Conservation (phyloP, 2,113 vertebrate species). For the Otus sunia region DNA sequence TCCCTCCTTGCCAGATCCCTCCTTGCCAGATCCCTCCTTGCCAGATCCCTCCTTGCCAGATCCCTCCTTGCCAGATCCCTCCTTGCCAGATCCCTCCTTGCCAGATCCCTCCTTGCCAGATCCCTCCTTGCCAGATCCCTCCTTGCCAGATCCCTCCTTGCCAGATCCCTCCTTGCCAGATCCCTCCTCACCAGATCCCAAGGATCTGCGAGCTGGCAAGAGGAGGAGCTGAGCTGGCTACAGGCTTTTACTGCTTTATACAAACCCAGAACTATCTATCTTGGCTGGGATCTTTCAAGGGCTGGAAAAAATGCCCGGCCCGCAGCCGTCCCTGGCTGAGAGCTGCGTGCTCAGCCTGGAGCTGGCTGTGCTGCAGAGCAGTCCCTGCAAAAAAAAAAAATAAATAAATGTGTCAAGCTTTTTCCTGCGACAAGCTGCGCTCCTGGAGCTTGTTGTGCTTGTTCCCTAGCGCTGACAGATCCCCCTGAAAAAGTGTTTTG, state of each 20-base stretch:
- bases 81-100: neutral
- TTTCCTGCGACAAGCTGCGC: accelerated
- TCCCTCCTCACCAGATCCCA: neutral
- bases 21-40: neutral
- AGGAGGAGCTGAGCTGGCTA: neutral
- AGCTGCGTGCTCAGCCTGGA: neutral
- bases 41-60: neutral
- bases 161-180: neutral
- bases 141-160: neutral
- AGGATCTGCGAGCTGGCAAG: neutral
- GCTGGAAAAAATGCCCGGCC: neutral
- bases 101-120: neutral
- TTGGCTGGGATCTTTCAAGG: neutral
- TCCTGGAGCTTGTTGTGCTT: neutral
- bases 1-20: neutral
- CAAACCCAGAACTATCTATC: conserved; percentile 5
- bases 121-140: neutral
- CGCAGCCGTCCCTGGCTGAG: neutral
- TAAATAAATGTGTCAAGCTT: accelerated
- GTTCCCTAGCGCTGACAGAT: neutral
- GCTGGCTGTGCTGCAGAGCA: neutral
- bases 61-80: neutral
- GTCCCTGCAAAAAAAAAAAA: neutral
- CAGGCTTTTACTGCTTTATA: neutral
- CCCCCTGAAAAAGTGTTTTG: neutral